Conservation (phyloP, 1,140 invertebrate species). For the Ruditapes philippinarum region DNA sequence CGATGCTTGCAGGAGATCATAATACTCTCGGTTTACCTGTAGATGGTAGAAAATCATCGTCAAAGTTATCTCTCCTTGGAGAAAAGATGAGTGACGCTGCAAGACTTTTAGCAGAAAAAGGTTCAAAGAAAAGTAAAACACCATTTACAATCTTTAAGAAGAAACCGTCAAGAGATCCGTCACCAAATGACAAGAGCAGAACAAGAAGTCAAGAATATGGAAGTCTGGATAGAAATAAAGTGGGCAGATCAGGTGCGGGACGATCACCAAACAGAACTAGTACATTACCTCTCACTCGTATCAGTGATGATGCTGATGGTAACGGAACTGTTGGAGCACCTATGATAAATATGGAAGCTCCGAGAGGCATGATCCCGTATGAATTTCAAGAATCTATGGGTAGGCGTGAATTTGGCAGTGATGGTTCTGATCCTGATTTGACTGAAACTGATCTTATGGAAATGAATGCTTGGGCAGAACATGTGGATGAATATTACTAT, state of each 20-base stretch:
- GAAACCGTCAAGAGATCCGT: constrained; percentile 82
- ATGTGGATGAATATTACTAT: constrained; percentile 99
- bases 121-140: constrained; percentile 76
- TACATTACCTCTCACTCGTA: constrained; percentile 71
- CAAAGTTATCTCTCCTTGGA: constrained; percentile 83
- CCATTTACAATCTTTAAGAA: constrained; percentile 84
- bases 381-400: constrained; percentile 84
- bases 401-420: constrained; percentile 75
- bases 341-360: constrained; percentile 77
- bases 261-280: constrained; percentile 41
- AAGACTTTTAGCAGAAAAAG: constrained; percentile 73
- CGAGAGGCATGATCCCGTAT: constrained; percentile 81
- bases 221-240: constrained; percentile 79
- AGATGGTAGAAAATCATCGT: constrained; percentile 74
- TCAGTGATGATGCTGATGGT: constrained; percentile 69
- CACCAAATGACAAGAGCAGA: constrained; percentile 78
- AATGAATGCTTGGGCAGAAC: constrained; percentile 89
- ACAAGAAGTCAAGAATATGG: constrained; percentile 80
- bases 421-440: constrained; percentile 81
- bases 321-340: constrained; percentile 66
- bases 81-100: constrained; percentile 81
- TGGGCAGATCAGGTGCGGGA: constrained; percentile 55
- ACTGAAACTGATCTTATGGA: constrained; percentile 83
- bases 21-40: constrained; percentile 76
- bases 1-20: constrained; percentile 75